Evolutionary conservation across 2,113 vertebrate genomes (phyloP).

Genomic region (Rallus limicola): DNA sequence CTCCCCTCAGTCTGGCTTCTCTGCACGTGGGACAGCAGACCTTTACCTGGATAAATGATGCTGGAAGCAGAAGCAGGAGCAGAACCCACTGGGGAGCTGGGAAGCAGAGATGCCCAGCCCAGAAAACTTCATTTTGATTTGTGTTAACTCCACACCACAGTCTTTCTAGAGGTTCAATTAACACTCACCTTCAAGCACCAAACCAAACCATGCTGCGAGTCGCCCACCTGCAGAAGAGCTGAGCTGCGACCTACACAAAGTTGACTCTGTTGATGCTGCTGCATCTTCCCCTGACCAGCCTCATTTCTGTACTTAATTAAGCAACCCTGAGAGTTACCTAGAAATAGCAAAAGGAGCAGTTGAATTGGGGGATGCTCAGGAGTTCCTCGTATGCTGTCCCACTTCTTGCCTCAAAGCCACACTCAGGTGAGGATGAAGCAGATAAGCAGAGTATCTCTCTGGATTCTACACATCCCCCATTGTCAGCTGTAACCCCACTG

Average conservation of each 20-base stretch:
- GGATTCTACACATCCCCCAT: neutral
- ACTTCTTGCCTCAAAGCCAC: neutral
- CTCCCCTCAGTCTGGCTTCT: neutral
- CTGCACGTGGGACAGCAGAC: neutral
- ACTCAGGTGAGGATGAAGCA: neutral
- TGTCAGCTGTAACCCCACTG: neutral
- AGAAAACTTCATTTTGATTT: neutral
- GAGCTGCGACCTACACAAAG: neutral
- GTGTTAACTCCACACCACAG: neutral
- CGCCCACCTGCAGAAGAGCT: no score
- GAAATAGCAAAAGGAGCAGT: neutral
- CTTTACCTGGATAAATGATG: rapidly evolving
- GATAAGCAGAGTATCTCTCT: neutral
- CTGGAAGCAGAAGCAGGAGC: neutral
- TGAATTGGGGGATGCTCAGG: neutral
- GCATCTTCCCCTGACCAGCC: neutral
- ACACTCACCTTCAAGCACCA: neutral
- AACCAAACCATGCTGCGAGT: neutral
- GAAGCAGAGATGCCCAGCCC: neutral
- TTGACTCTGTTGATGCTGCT: neutral
- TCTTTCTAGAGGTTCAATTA: neutral
- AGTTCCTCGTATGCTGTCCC: neutral
- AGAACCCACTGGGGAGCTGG: rapidly evolving
- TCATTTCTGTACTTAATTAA: neutral
- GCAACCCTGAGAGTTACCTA: neutral